Conservation (phyloP, 2,113 vertebrate genomes). For the Chelonoidis abingdonii region DNA sequence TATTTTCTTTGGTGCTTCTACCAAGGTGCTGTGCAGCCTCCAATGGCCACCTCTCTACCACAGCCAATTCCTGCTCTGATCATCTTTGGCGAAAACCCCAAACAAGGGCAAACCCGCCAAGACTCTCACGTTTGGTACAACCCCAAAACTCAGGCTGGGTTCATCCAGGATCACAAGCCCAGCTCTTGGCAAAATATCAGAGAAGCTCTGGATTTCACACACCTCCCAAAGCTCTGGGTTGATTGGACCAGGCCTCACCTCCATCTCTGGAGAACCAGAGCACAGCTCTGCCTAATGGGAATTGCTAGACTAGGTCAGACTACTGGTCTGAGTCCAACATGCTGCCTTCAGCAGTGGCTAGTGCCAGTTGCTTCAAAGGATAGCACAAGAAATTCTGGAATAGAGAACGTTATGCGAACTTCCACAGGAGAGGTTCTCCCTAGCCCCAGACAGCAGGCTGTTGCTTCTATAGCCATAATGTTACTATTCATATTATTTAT, state of each 20-base stretch:
- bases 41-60: background rate
- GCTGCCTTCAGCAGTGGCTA: no score
- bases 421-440: background rate
- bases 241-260: background rate
- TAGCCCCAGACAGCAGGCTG: background rate
- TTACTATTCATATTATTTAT: background rate
- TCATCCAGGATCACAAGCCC: background rate
- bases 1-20: background rate
- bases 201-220: background rate
- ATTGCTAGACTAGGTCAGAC: background rate
- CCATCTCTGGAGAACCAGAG: background rate
- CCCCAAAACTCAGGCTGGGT: background rate
- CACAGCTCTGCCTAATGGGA: background rate
- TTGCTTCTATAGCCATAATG: background rate
- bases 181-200: background rate
- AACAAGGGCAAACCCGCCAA: background rate
- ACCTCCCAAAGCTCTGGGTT: background rate
- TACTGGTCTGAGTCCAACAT: background rate
- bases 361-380: background rate
- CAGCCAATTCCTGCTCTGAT: background rate
- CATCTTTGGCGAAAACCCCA: background rate
- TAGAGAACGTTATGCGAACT: background rate
- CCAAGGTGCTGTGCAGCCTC: no score
- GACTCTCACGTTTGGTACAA: background rate
- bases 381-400: background rate